A percentile compares a stretch with the other conserved stretches of the same genome.
These are phyloP conservation scores for Girardinus metallicus DNA, from an alignment of 2,797 vertebrate species.

Conservation along the genomic window DNA sequence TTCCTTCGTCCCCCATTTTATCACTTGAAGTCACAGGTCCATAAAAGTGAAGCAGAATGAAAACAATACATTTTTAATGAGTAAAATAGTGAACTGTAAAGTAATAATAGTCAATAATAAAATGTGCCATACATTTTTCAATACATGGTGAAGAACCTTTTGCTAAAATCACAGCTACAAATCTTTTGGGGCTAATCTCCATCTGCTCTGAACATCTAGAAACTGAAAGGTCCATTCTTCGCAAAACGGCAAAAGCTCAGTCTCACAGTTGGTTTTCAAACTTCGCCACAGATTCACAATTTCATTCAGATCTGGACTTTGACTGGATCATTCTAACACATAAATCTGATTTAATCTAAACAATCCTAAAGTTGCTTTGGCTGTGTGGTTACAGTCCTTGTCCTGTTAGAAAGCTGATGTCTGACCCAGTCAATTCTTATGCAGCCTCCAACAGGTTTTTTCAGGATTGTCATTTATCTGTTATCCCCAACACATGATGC, in stretches of 20 bases:
- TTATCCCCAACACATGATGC: not conserved
- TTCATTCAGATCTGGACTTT: not conserved
- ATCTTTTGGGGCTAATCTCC: not conserved
- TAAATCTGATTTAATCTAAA: not conserved
- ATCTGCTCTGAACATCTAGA: not conserved
- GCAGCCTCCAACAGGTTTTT: not conserved
- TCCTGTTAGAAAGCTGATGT: not conserved
- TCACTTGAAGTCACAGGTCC: not conserved
- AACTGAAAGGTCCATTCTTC: not conserved
- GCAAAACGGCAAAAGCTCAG: not conserved
- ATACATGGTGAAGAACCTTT: not conserved
- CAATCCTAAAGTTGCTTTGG: not conserved
- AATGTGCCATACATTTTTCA: not conserved
- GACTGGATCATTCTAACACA: not conserved
- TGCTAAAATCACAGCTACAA: not conserved
- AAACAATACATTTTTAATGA: not conserved
- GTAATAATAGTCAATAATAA: not conserved
- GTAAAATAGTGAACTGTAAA: not conserved
- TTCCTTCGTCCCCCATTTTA: no score
- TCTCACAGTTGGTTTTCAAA: not conserved
- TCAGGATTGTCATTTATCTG: not conserved
- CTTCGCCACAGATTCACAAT: not conserved
- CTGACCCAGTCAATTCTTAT: not conserved
- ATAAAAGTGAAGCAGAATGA: not conserved
- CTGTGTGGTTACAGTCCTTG: not conserved